phyloP scores from a whole-genome alignment of 2,113 vertebrate species.

The Gracilinanus agilis region DNA sequence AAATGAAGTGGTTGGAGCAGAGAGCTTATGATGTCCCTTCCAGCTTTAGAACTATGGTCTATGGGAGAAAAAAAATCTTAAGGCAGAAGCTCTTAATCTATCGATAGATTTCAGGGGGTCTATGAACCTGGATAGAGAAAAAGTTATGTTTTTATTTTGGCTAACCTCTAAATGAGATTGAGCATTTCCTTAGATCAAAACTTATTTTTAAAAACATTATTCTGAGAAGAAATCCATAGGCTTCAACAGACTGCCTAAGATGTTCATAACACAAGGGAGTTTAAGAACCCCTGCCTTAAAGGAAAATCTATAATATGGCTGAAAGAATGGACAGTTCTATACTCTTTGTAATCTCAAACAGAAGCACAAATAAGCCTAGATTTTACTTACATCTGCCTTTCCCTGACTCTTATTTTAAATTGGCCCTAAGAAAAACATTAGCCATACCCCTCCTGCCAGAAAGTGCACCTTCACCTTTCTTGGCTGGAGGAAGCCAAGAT shows the following conservation, averaged over 20 bases:
- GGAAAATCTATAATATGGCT: not conserved
- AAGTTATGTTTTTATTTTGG: not conserved
- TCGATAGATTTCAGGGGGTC: not conserved
- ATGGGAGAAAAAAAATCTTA: not conserved
- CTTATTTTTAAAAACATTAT: not conserved
- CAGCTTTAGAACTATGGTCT: not conserved
- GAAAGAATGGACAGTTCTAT: not conserved
- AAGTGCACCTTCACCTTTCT: slow-evolving; percentile 10
- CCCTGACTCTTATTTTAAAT: not conserved
- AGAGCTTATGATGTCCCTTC: not conserved
- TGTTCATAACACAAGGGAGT: not conserved
- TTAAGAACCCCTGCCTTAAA: not conserved
- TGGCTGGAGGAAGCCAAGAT: not conserved
- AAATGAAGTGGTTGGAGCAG: not conserved
- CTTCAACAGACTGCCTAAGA: not conserved
- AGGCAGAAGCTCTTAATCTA: not conserved
- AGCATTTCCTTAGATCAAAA: not conserved
- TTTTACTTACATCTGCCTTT: not conserved
- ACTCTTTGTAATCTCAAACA: not conserved
- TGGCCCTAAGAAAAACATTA: not conserved
- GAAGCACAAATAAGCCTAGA: not conserved
- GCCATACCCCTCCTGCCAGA: not conserved
- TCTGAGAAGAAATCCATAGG: not conserved
- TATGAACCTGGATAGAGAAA: not conserved
- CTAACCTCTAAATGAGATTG: not conserved